A percentile compares a stretch with the other conserved stretches of the same genome.
Evolutionary conservation across 2,113 vertebrate species (phyloP).

Genomic region (Turdus rufiventris): DNA sequence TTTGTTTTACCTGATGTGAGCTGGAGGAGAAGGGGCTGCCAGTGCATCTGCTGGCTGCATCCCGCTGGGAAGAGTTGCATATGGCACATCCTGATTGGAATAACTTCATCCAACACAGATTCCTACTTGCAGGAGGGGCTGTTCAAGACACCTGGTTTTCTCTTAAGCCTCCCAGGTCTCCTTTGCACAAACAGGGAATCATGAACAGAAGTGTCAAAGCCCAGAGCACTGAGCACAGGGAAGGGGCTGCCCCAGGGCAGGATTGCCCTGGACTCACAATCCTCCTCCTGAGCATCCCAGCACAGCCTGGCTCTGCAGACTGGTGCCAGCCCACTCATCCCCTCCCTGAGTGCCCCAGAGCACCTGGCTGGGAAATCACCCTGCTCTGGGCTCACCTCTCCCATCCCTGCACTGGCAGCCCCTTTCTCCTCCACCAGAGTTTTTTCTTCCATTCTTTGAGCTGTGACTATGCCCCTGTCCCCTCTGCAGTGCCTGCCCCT

Average conservation of each 20-base stretch:
- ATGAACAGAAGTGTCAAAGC: neutral
- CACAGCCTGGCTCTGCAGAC: neutral
- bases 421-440: neutral
- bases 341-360: neutral
- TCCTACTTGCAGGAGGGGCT: neutral
- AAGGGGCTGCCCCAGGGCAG: neutral
- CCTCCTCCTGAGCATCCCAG: neutral
- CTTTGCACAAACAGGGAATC: neutral
- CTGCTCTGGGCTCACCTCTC: too few relatives aligned
- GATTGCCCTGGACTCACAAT: rapidly evolving
- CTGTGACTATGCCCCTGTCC: neutral
- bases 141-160: neutral
- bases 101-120: neutral
- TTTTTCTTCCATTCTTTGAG: neutral
- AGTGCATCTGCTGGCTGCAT: neutral
- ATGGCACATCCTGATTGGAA: neutral
- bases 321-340: neutral
- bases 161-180: neutral
- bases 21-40: neutral
- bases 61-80: neutral
- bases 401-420: neutral
- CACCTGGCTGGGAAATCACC: neutral
- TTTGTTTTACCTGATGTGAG: neutral
- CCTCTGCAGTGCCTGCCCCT: rapidly evolving
- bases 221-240: neutral